phyloP scores from a whole-genome alignment of 2,888 invertebrate genomes.

The Laspeyria flexula region DNA sequence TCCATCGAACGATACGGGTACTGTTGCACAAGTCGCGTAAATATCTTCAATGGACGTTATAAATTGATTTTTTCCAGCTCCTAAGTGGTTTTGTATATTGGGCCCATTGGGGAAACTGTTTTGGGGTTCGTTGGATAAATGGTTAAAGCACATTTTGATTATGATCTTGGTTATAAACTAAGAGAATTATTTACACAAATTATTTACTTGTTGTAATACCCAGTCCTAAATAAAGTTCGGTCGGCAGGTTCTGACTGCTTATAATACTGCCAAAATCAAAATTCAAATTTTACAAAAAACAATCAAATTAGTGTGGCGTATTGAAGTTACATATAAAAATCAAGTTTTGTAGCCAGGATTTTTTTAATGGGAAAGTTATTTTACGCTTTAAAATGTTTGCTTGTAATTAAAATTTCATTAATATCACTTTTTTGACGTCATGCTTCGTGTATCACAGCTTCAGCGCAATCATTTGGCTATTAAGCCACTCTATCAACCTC shows the following conservation, averaged over 20 bases:
- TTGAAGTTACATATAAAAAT: too few relatives aligned
- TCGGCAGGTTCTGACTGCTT: too few relatives aligned
- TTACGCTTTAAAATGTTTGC: too few relatives aligned
- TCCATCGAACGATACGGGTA: slow-evolving; percentile 37
- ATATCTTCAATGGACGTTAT: slow-evolving; percentile 43
- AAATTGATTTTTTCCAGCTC: slow-evolving; percentile 29
- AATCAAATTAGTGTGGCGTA: too few relatives aligned
- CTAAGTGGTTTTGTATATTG: slow-evolving; percentile 17
- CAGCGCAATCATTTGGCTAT: slow-evolving; percentile 35
- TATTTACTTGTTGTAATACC: too few relatives aligned
- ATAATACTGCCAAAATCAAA: too few relatives aligned
- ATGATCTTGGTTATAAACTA: not conserved
- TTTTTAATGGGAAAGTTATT: too few relatives aligned
- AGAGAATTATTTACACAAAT: too few relatives aligned
- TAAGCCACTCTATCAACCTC: slow-evolving; percentile 42
- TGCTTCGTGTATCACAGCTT: slow-evolving; percentile 3
- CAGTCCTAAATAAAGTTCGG: too few relatives aligned
- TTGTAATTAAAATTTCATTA: not conserved
- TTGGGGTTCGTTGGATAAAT: not conserved
- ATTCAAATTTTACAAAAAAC: too few relatives aligned
- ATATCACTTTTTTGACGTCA: not conserved
- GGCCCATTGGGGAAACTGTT: not conserved
- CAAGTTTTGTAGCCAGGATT: too few relatives aligned
- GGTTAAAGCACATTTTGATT: not conserved
- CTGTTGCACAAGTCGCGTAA: slow-evolving; percentile 43